A percentile compares a stretch with the other conserved stretches of the same genome.
phyloP scores from a whole-genome alignment of 2,797 vertebrate species.

The Spheniscus humboldti region DNA sequence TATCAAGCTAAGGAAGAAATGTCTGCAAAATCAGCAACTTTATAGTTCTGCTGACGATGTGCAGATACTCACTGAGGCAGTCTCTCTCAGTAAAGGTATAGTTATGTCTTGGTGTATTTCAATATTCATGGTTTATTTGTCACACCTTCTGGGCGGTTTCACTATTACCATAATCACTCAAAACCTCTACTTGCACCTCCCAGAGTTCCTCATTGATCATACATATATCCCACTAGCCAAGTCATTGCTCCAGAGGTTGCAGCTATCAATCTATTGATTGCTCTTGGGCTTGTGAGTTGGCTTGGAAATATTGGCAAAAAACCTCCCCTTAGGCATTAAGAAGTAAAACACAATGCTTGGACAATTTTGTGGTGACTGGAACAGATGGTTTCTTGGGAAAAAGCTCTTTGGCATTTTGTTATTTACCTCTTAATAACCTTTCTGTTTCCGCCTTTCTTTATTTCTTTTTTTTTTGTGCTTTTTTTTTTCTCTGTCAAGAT shows the following conservation, averaged over 20 bases:
- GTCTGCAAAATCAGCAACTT: conserved; percentile 63
- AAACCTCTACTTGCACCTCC: background rate
- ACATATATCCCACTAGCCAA: background rate
- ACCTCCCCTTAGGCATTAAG: background rate
- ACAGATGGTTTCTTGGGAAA: background rate
- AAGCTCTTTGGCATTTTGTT: background rate
- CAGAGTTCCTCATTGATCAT: background rate
- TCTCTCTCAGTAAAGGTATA: background rate
- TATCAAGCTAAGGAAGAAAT: conserved; percentile 32
- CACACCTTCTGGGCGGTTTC: background rate
- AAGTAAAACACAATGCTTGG: background rate
- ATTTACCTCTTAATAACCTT: background rate
- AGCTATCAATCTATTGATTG: background rate
- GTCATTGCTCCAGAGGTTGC: background rate
- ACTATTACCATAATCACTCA: background rate
- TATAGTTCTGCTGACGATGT: background rate
- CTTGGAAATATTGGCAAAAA: background rate
- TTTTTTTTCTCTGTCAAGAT: background rate
- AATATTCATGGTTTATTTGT: background rate
- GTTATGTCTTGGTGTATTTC: background rate
- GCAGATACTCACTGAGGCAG: background rate
- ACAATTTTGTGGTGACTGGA: background rate
- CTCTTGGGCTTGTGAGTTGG: background rate
- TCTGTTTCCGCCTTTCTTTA: background rate
- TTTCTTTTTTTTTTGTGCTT: too few relatives aligned